Base-by-base conservation (phyloP, 2,888 invertebrate genomes). In the Arrhopalites spinosus region DNA sequence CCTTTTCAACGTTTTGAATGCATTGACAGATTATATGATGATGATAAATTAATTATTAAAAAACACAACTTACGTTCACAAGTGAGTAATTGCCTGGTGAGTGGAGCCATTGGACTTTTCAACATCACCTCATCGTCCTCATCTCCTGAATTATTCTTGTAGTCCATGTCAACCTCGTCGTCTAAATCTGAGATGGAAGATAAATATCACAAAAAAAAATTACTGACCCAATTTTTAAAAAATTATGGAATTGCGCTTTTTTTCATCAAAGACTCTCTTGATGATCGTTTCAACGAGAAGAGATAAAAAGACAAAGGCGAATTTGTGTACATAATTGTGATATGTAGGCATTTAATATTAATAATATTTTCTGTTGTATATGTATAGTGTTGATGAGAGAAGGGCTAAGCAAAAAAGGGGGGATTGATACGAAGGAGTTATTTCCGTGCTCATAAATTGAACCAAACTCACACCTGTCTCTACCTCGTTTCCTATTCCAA, bases 51-150 rank as follows among this genome's bases (percentile, higher is more conserved):
- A n/a, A n/a, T n/a, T n/a, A n/a, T n/a, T n/a, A n/a, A n/a, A n/a
- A n/a, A n/a, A n/a, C n/a, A n/a, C n/a, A n/a, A 72, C 80, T 80
- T 67, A 80, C 80, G 76, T 74, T 79, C 80, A 72, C 72, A 63
- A 43, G 79, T 79, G 56, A 81, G 78, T 68, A 81, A 77, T 75
- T 79, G 79, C 70, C 81, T 75, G 36, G 81, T 81, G 20, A 81
- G 73, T 29, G 81, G 81, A 66, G 80, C 80, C 29, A 74, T 71
- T 43, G 78, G 72, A 72, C 72, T 72, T 27, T 72, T 72, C 47
- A 72, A 61, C 72, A 72, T 72, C 63, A 72, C 63, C 64, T 72
- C 72, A 8, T 72, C 73, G n/a, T 73, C 75, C n/a, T 64, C 73
- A 68, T 68, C 69, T 45, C 59, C 71, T n/a, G 76, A 72, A 66